A percentile compares a stretch with the other conserved stretches of the same genome.
Conservation (phyloP, 2,113 vertebrate genomes). For the Gymnorhina tibicen region DNA sequence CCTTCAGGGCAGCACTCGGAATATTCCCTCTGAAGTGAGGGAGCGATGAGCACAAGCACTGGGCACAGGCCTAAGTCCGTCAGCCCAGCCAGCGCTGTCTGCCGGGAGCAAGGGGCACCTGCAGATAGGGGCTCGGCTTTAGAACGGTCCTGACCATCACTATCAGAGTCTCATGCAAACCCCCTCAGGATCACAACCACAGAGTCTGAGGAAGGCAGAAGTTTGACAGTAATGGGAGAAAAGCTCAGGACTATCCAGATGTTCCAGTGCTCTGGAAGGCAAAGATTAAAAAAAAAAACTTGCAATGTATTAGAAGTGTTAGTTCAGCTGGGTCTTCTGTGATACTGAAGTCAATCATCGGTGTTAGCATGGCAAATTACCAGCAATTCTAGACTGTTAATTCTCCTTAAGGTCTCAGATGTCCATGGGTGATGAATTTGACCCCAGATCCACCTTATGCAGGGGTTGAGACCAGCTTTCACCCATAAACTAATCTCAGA, state of each 20-base stretch:
- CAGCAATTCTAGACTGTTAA: background rate
- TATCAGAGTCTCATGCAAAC: background rate
- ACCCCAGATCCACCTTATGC: background rate
- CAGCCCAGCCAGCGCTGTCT: background rate
- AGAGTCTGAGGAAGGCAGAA: background rate
- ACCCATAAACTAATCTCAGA: background rate
- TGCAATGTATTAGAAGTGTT: background rate
- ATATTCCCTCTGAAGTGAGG: background rate
- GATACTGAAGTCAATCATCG: background rate
- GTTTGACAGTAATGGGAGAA: background rate
- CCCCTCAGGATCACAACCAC: background rate
- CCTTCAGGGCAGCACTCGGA: background rate
- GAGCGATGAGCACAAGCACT: background rate
- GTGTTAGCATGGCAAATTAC: background rate
- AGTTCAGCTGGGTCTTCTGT: background rate
- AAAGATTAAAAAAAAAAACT: background rate
- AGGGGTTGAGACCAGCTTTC: background rate
- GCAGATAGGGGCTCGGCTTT: background rate
- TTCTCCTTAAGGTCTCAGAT: background rate
- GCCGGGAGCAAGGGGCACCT: background rate
- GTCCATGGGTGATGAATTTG: background rate
- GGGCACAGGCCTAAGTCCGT: background rate
- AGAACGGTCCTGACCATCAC: background rate
- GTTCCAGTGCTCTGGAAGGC: background rate
- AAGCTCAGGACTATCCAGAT: background rate